Evolutionary conservation across 2,888 invertebrate genomes (phyloP).

Genomic region (Leptogaster cylindrica): DNA sequence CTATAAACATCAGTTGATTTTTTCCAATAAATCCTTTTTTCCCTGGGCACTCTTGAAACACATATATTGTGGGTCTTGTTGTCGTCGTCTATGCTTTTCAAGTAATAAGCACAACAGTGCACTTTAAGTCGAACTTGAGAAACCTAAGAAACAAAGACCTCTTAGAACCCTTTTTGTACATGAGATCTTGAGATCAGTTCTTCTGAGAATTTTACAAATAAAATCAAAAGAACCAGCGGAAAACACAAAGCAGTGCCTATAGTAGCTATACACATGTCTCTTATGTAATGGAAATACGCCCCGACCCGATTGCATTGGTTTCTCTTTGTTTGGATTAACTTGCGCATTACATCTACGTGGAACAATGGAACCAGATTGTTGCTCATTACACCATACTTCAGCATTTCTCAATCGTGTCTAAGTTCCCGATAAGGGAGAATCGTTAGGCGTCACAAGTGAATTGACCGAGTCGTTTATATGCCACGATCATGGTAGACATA

Average conservation of each 20-base stretch:
- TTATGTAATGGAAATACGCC: constrained; percentile 29
- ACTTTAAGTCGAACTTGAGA: constrained; percentile 32
- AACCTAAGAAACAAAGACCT: constrained; percentile 30
- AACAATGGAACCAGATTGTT: constrained; percentile 11
- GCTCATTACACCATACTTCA: constrained; percentile 6
- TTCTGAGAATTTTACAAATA: constrained; percentile 34
- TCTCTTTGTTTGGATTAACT: constrained; percentile 34
- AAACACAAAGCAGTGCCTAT: constrained; percentile 17
- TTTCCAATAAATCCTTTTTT: constrained; percentile 32
- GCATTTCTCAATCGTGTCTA: constrained; percentile 6
- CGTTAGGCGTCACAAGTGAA: not conserved
- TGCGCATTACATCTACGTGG: constrained; percentile 10
- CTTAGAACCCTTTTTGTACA: constrained; percentile 33
- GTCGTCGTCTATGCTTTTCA: constrained; percentile 28
- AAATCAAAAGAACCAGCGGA: constrained; percentile 22
- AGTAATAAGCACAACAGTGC: constrained; percentile 37
- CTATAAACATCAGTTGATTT: constrained; percentile 20
- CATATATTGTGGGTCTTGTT: constrained; percentile 26
- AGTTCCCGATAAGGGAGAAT: constrained; percentile 25
- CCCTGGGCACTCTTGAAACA: constrained; percentile 19
- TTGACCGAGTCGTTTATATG: not conserved
- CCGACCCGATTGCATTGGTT: constrained; percentile 5
- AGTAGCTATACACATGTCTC: constrained; percentile 17
- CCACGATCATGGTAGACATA: not conserved
- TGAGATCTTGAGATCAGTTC: constrained; percentile 34